Conservation (phyloP, 2,888 invertebrate genomes). For the Shargacucullia verbasci region DNA sequence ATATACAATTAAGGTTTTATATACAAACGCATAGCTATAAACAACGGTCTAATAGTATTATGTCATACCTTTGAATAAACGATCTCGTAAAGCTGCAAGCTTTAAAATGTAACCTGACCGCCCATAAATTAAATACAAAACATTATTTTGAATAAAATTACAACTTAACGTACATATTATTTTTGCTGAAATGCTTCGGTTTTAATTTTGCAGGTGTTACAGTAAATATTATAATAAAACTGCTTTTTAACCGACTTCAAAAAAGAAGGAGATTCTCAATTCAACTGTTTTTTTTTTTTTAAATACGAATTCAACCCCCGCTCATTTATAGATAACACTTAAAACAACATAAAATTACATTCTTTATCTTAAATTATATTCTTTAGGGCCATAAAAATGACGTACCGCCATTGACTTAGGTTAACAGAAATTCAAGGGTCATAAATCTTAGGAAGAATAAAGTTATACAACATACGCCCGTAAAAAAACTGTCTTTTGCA, state of each 20-base stretch:
- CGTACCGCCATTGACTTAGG: constrained; percentile 5
- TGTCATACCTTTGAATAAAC: constrained; percentile 24
- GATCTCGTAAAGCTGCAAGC: constrained; percentile 23
- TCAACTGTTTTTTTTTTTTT: no score
- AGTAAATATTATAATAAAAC: no score
- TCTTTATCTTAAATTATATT: background rate
- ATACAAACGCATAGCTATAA: constrained; percentile 33
- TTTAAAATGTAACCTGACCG: constrained; percentile 29
- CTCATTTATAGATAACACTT: no score
- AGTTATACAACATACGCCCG: constrained; percentile 1
- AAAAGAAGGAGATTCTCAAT: no score
- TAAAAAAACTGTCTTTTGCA: background rate
- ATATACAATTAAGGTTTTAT: constrained; percentile 42
- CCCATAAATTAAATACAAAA: constrained; percentile 24
- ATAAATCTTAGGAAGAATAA: constrained; percentile 4
- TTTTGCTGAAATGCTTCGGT: no score
- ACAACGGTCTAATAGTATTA: constrained; percentile 20
- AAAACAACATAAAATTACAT: no score
- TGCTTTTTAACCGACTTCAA: no score
- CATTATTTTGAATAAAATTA: constrained; percentile 23
- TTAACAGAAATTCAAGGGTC: constrained; percentile 5
- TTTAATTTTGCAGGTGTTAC: constrained; percentile 12
- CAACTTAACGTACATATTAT: constrained; percentile 8
- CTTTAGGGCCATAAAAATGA: constrained; percentile 2
- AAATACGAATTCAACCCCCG: no score